These are phyloP conservation scores for Eclectus roratus DNA, from an alignment of 2,113 vertebrate genomes.

Conservation along the genomic window DNA sequence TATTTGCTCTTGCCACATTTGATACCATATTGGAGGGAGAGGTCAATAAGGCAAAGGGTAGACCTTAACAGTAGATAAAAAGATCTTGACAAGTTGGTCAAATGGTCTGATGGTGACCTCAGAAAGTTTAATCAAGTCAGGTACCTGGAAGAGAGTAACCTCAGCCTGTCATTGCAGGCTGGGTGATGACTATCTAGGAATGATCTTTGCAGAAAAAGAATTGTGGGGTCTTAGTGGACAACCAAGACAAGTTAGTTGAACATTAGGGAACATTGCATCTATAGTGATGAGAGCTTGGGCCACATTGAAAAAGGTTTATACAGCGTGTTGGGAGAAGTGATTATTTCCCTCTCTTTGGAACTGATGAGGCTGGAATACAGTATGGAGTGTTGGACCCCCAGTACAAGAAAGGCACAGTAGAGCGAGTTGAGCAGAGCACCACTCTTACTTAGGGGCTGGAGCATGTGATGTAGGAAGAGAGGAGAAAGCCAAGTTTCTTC, in stretches of 20 bases:
- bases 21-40: background rate
- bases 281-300: background rate
- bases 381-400: background rate
- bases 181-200: background rate
- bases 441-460: background rate
- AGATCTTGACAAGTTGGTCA: background rate
- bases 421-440: background rate
- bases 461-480: background rate
- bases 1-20: background rate
- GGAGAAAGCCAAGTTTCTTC: background rate
- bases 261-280: background rate
- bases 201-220: background rate
- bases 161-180: background rate
- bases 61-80: background rate
- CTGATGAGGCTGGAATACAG: background rate
- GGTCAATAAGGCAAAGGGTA: background rate
- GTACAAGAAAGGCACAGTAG: background rate
- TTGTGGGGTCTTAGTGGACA: background rate
- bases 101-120: background rate
- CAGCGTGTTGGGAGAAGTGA: background rate
- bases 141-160: background rate
- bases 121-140: background rate
- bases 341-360: background rate
- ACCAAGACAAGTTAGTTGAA: background rate
- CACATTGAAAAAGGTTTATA: background rate